Percentiles rank a stretch among this genome's conserved stretches.
phyloP scores from a whole-genome alignment of 2,888 invertebrate species.

The Rhodophaea formosa region DNA sequence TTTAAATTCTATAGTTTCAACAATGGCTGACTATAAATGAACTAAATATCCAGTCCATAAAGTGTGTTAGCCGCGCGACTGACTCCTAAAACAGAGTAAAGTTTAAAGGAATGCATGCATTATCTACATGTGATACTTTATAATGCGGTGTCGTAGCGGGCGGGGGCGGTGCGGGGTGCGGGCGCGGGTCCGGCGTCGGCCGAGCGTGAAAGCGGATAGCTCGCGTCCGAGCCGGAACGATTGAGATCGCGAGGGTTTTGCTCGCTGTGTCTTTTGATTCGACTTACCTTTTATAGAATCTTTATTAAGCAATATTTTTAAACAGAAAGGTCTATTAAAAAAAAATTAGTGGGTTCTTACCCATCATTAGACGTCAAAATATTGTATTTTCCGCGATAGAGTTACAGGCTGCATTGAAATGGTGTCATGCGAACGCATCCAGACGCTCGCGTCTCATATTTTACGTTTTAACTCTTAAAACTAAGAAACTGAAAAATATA shows the following conservation, averaged over 20 bases:
- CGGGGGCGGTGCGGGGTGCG: background rate
- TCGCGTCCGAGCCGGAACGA: slow-evolving; percentile 11
- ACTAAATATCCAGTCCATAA: background rate
- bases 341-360: no score
- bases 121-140: slow-evolving; percentile 4
- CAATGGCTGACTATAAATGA: background rate
- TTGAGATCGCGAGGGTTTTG: slow-evolving; percentile 3
- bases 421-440: no score
- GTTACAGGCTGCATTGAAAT: no score
- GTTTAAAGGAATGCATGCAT: background rate
- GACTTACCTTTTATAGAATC: no score
- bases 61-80: background rate
- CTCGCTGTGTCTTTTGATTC: background rate
- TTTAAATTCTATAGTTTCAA: no score
- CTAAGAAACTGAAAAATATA: no score
- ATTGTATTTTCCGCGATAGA: no score
- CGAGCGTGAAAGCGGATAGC: slow-evolving; percentile 21
- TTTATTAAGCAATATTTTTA: no score
- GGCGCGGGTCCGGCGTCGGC: slow-evolving; percentile 16
- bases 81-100: background rate
- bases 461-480: no score
- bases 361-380: no score
- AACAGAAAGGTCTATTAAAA: no score
- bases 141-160: background rate
- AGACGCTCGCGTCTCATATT: no score